Evolutionary conservation across 2,113 vertebrate species (phyloP).

Genomic region (Sapayoa aenigma): DNA sequence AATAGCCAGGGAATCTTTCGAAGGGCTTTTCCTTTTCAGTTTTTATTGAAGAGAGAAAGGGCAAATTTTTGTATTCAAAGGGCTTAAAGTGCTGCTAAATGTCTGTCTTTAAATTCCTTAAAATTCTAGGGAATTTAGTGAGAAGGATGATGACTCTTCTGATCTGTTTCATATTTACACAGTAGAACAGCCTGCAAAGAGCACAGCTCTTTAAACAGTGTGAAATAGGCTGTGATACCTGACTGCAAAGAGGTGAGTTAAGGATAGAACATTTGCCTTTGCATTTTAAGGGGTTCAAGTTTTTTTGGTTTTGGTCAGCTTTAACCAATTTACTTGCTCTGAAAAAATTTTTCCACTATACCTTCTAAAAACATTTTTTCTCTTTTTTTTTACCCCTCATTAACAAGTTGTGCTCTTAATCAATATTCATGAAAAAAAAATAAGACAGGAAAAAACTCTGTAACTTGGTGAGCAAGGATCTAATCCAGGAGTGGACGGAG

Average conservation of each 20-base stretch:
- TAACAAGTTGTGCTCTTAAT: neutral
- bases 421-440: neutral
- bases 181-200: neutral
- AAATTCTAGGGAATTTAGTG: slow-evolving; percentile 23
- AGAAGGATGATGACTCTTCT: neutral
- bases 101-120: slow-evolving; percentile 42
- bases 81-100: neutral
- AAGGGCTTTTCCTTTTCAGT: neutral
- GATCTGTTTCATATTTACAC: neutral
- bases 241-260: neutral
- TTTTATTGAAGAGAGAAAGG: slow-evolving; percentile 8
- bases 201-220: neutral
- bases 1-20: neutral
- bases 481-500: neutral
- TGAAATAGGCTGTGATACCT: slow-evolving; percentile 17
- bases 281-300: neutral
- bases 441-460: neutral
- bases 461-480: neutral
- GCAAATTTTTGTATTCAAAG: neutral
- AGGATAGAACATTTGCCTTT: slow-evolving; percentile 23
- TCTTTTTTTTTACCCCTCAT: neutral
- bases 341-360: neutral
- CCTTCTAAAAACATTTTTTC: neutral
- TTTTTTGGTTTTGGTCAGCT: neutral
- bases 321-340: neutral